Evolutionary conservation across 2,113 vertebrate genomes (phyloP), one percentile per base, ranked within the genome.

Genomic region (Sapayoa aenigma): DNA sequence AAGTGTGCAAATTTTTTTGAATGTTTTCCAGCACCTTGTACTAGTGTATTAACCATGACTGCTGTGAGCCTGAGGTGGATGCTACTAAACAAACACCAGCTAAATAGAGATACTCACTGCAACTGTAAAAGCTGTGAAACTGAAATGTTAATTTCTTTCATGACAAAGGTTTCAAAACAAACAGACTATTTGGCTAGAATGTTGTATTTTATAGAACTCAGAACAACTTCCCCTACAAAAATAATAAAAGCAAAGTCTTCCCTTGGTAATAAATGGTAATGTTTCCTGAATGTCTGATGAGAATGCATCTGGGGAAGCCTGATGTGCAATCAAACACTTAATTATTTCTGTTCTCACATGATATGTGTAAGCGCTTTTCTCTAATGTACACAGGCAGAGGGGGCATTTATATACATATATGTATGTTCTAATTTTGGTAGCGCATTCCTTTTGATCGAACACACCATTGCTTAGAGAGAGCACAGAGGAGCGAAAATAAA

Each of bases 271-370:
- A 94, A 96, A 52, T 20, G 1, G 12, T 28, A 66, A 74, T 82
- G 67, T 92, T 95, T 79, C 60, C 83, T 87, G 68, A 78, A 77
- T 85, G 67, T 75, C 90, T 92, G 79, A 94, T 88, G 84, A 95
- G 56, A 90, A 85, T 30, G 42, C 76, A 91, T 89, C 79, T 67
- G 37, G 44, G 49, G 79, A 92, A 94, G 55, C 58, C 42, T 89
- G 42, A 95, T 89, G 66, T 83, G 87, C 91, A 95, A 71, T 89
- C 87, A 89, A 91, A 88, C 60, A 90, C 71, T 33, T 90, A 82
- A 92, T 96, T 90, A 91, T 96, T 95, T 85, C 56, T 77, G 16
- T 35, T 87, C 84, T 87, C 53, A 77, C 6, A 1, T 84, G 90
- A 24, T 67, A 31, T 30, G 37, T 84, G 62, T 58, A 89, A 84